Evolutionary conservation across 2,797 vertebrate species (phyloP), one percentile per base, ranked within the genome.

Genomic region (Hypotaenidia okinawae): DNA sequence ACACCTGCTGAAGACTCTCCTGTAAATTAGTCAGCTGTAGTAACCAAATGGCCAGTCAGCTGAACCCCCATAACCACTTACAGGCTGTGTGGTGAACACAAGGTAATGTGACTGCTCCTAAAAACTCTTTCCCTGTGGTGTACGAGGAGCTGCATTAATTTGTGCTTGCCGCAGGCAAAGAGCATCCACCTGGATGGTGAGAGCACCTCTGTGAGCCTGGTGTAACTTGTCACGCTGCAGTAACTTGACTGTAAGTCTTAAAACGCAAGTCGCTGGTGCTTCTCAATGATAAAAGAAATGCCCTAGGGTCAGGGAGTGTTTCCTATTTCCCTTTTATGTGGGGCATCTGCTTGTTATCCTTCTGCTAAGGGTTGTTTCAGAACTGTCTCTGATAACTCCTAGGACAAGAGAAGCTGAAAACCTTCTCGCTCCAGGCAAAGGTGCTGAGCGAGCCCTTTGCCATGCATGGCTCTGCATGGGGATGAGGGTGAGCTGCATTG

Each of bases 381-480:
- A 79, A 39, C 49, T 7, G 30, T 25, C 43, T 75, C 35, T 70
- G 70, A 14, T 39, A 58, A 39, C 24, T 75, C 67, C 62, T 70
- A 64, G 58, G 30, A 45, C 19, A 14, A 58, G 64, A 91, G 70
- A 73, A 66, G 69, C 11, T 43, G 52, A 55, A 91, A 96, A 79
- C 33, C 33, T 54, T 10, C 8, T 18, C 3, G 6, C 72, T 90
- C 4, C 10, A 51, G 84, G 47, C 82, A 57, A 28, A 86, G 68
- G 45, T 24, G 45, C 13, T 15, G 30, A 66, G 52, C 0, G 2
- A 79, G 85, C 66, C 41, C 57, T 32, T 58, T 1, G 4, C 37
- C 0, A 0, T 3, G 4, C 2, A 2, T 4, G 28, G 64, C 62
- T 47, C 19, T 13, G 41, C 59, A 5, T 28, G 16, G 0, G 3